Evolutionary conservation across 2,797 vertebrate species (phyloP).

Genomic region (Micromesistius poutassou): DNA sequence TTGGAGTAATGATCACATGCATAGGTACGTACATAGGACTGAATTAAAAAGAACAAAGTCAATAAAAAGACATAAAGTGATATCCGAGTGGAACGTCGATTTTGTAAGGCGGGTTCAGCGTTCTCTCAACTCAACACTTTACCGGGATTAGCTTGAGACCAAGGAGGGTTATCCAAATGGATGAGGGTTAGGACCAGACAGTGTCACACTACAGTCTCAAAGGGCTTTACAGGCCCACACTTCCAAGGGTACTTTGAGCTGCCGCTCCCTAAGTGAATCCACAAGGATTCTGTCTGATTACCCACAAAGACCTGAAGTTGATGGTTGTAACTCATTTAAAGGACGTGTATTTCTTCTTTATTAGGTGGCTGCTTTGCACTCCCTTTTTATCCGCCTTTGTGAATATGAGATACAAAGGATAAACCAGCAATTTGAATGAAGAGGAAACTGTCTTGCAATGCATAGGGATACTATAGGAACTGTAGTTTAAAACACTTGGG

Average conservation of each 20-base stretch:
- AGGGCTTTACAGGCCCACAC: constrained; percentile 1
- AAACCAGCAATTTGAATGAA: background rate
- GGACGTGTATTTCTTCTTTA: background rate
- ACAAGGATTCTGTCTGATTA: background rate
- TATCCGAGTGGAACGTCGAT: too few relatives aligned
- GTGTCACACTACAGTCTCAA: background rate
- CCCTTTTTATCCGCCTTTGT: background rate
- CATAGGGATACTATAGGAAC: constrained; percentile 30
- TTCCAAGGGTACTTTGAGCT: background rate
- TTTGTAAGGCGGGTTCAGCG: too few relatives aligned
- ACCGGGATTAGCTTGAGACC: background rate
- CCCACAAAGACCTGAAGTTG: background rate
- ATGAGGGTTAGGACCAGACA: background rate
- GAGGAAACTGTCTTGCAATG: background rate
- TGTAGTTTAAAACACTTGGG: constrained; percentile 25
- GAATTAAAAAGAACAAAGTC: too few relatives aligned
- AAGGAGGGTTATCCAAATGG: background rate
- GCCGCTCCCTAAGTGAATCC: background rate
- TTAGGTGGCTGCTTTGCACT: background rate
- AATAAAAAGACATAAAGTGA: too few relatives aligned
- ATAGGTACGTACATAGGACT: too few relatives aligned
- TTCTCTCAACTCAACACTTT: background rate
- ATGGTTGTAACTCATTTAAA: background rate
- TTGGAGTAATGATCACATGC: too few relatives aligned
- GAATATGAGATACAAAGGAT: constrained; percentile 7